Evolutionary conservation across 2,113 vertebrate species (phyloP).

Genomic region (Picathartes gymnocephalus): DNA sequence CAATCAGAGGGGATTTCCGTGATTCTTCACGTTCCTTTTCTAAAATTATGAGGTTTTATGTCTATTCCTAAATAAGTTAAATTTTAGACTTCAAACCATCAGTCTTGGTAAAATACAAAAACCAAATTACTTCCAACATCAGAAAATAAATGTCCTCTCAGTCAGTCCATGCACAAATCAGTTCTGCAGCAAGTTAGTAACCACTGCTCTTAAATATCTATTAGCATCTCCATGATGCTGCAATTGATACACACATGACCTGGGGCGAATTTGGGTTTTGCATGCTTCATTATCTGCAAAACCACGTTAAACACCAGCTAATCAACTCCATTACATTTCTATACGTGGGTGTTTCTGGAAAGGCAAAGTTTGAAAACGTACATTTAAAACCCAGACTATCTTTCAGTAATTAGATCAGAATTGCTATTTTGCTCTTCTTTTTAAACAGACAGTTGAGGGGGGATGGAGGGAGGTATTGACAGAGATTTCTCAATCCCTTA

Average conservation of each 20-base stretch:
- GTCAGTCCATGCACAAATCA: not conserved
- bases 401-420: not conserved
- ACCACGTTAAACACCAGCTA: not conserved
- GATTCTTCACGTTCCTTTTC: not conserved
- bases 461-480: not conserved
- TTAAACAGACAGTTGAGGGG: not conserved
- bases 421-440: not conserved
- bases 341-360: not conserved
- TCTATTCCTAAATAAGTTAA: not conserved
- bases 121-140: not conserved
- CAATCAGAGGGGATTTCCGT: not conserved
- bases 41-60: not conserved
- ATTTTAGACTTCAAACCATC: not conserved
- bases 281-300: not conserved
- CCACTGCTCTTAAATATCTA: not conserved
- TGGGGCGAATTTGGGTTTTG: not conserved
- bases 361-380: not conserved
- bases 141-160: not conserved
- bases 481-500: constrained; percentile 14
- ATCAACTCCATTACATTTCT: not conserved
- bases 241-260: not conserved
- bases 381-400: not conserved
- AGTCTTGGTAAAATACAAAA: not conserved
- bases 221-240: not conserved
- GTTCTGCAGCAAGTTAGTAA: not conserved